phyloP scores from a whole-genome alignment of 2,888 invertebrate genomes.

The Melipona beecheii region DNA sequence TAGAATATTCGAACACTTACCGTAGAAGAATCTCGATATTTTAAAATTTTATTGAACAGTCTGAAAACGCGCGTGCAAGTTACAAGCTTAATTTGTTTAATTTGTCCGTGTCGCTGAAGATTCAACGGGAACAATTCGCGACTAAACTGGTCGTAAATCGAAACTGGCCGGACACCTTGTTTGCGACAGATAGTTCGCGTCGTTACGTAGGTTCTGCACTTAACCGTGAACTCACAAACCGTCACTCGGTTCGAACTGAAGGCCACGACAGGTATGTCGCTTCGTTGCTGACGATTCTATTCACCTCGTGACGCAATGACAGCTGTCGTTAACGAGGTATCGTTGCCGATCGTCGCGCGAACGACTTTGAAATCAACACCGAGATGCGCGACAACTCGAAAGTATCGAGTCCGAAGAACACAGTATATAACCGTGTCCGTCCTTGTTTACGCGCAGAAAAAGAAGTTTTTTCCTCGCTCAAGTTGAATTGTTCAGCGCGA shows the following conservation, averaged over 20 bases:
- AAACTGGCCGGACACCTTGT: conserved; percentile 26
- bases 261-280: conserved; percentile 3
- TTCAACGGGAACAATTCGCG: conserved; percentile 35
- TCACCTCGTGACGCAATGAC: not conserved
- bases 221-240: conserved; percentile 47
- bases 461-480: not conserved
- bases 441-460: no score
- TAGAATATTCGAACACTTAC: no score
- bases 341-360: not conserved
- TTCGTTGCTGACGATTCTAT: conserved; percentile 46
- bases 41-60: no score
- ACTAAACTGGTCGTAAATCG: conserved; percentile 34
- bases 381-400: not conserved
- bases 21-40: no score
- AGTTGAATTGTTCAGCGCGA: not conserved
- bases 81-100: no score
- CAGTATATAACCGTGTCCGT: no score
- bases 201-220: conserved; percentile 45
- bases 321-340: not conserved
- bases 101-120: conserved; percentile 2
- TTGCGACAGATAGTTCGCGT: conserved; percentile 18
- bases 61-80: no score
- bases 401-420: not conserved
- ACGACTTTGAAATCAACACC: conserved; percentile 7
- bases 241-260: conserved; percentile 32